These are phyloP conservation scores for Tipula helvola DNA, from an alignment of 2,888 invertebrate genomes.

Conservation along the genomic window DNA sequence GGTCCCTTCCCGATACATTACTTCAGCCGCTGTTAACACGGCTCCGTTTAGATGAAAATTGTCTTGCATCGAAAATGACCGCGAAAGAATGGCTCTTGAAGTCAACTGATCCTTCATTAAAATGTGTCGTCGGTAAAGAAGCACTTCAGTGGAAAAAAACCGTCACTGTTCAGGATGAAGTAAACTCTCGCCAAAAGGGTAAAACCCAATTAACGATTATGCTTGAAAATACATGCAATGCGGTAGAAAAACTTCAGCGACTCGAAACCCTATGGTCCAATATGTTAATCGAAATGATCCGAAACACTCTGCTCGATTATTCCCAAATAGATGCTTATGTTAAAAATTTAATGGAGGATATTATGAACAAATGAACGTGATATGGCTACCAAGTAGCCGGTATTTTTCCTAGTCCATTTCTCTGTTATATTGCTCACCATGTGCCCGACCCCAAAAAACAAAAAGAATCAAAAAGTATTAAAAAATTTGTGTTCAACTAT, in stretches of 20 bases:
- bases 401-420: not conserved
- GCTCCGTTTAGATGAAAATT: constrained; percentile 50
- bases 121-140: constrained; percentile 74
- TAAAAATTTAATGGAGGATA: constrained; percentile 39
- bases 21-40: constrained; percentile 63
- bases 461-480: not conserved
- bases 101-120: constrained; percentile 57
- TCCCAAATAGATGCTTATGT: constrained; percentile 70
- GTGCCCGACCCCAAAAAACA: not conserved
- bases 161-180: constrained; percentile 45
- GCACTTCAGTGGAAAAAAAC: constrained; percentile 57
- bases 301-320: constrained; percentile 65
- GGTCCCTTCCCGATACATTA: constrained; percentile 66
- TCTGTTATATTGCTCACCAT: not conserved
- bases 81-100: constrained; percentile 59
- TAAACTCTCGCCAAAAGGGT: constrained; percentile 60
- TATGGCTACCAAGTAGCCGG: not conserved
- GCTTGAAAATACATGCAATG: constrained; percentile 60
- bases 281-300: constrained; percentile 62
- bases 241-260: constrained; percentile 60
- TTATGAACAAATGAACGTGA: constrained; percentile 23
- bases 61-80: constrained; percentile 35
- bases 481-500: not conserved
- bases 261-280: constrained; percentile 67
- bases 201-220: constrained; percentile 55